Conservation (phyloP, 1,140 invertebrate species). For the Papilio polytes region DNA sequence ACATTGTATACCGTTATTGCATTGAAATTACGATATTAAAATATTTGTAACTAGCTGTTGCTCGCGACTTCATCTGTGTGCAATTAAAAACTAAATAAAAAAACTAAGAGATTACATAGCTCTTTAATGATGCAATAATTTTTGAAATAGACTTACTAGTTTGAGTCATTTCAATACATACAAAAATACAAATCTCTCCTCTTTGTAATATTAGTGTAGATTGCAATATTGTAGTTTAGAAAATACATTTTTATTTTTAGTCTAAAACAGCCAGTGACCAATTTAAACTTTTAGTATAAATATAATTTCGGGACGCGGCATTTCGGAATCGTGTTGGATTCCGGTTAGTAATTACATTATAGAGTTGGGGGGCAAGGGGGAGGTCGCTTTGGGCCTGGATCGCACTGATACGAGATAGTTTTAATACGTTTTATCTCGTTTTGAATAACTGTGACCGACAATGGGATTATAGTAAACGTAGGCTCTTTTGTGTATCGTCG, state of each 20-base stretch:
- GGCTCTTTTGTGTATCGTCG: too few relatives aligned
- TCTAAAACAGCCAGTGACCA: not conserved
- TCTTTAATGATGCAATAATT: too few relatives aligned
- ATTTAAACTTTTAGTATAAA: constrained; percentile 12
- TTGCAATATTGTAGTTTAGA: too few relatives aligned
- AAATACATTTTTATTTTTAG: too few relatives aligned
- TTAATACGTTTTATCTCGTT: constrained; percentile 33
- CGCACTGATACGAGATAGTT: constrained; percentile 31
- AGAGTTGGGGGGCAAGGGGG: not conserved
- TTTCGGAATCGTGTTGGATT: constrained; percentile 9
- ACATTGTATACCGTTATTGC: not conserved
- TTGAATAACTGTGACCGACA: constrained; percentile 2
- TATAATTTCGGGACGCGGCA: constrained; percentile 8
- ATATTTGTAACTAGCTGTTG: too few relatives aligned
- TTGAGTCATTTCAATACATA: too few relatives aligned
- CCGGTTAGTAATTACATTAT: constrained; percentile 26
- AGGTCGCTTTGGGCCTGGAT: not conserved
- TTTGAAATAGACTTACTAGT: too few relatives aligned
- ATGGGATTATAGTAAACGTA: not conserved
- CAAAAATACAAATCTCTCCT: too few relatives aligned
- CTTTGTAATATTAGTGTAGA: too few relatives aligned
- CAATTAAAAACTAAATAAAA: too few relatives aligned
- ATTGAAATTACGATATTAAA: not conserved
- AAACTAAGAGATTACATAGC: too few relatives aligned
- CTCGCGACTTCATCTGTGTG: too few relatives aligned